Base-by-base conservation (phyloP, 2,888 invertebrate species). In the Drosophila ezoana region DNA sequence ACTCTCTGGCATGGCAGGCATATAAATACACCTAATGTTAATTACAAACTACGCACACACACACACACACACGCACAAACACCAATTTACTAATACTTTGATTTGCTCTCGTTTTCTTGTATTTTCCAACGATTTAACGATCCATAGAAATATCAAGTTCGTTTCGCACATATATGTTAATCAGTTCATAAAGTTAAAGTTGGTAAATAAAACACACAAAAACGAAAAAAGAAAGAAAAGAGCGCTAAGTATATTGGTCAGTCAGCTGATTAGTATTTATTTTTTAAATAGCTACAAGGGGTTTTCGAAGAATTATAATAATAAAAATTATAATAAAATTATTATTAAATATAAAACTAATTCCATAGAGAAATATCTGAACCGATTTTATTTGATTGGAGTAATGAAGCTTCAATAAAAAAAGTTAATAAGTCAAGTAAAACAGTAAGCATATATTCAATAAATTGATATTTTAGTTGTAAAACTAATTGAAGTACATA, bases 121-220 rank as follows among this genome's bases (percentile, higher is more conserved):
- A 52, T 68, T 59, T 59, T 44, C 20, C 32, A 76, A 61, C 51
- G 68, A 64, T 56, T 60, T 69, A 75, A 79, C 76, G 76, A 76
- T 64, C 57, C 64, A 58, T 78, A 61, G 59, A 61, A 87, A 75
- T 81, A 89, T 89, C 86, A 89, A 89, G 89, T 85, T 84, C 88
- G 71, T 40, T 87, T 84, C 76, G 67, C 83, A 89, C 67, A 44
- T 66, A 40, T 48, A 59, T 66, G 83, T 54, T 84, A 84, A 84
- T 87, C 89, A 87, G 81, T 77, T 73, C 73, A 89, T 89, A 87
- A 84, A 83, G 63, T 65, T 59, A 53, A 62, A 52, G 45, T 48
- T 43, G 48, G 52, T 54, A 67, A 66, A 76, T 52, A 74, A 13
- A 11, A 18, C 14, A 49, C 18, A 40, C 9, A 14, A n/a, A 14